phyloP scores from a whole-genome alignment of 2,113 vertebrate genomes.

The Pseudopodoces humilis region DNA sequence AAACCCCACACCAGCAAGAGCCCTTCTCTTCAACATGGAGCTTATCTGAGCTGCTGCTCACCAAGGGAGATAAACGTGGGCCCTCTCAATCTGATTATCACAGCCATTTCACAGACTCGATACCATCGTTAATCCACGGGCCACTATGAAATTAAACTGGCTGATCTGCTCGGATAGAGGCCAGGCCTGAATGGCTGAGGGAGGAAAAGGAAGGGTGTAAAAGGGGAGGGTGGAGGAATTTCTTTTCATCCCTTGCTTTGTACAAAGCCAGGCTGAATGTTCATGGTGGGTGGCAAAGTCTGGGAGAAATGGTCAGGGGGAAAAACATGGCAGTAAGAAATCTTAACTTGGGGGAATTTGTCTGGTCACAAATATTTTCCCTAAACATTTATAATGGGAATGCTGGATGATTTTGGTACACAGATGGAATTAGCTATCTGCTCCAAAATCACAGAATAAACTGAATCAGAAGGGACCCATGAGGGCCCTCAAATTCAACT shows the following conservation, averaged over 20 bases:
- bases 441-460: background rate
- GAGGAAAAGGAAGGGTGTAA: background rate
- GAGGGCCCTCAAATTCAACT: background rate
- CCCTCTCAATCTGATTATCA: slow-evolving; percentile 33
- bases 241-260: background rate
- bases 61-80: slow-evolving; percentile 28
- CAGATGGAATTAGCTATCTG: background rate
- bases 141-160: slow-evolving; percentile 47
- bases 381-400: background rate
- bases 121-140: slow-evolving; percentile 17
- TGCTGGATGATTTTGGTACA: background rate
- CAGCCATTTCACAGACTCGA: slow-evolving; percentile 14
- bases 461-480: background rate
- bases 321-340: background rate
- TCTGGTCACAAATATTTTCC: background rate
- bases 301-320: background rate
- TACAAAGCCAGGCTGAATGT: background rate
- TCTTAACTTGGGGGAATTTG: background rate
- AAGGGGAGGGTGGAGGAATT: background rate
- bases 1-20: background rate
- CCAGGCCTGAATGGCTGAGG: background rate
- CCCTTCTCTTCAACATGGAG: background rate
- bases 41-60: slow-evolving; percentile 18
- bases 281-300: background rate
- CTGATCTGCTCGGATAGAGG: background rate